Conservation (phyloP, 2,113 vertebrate genomes). For the Empidonax traillii region DNA sequence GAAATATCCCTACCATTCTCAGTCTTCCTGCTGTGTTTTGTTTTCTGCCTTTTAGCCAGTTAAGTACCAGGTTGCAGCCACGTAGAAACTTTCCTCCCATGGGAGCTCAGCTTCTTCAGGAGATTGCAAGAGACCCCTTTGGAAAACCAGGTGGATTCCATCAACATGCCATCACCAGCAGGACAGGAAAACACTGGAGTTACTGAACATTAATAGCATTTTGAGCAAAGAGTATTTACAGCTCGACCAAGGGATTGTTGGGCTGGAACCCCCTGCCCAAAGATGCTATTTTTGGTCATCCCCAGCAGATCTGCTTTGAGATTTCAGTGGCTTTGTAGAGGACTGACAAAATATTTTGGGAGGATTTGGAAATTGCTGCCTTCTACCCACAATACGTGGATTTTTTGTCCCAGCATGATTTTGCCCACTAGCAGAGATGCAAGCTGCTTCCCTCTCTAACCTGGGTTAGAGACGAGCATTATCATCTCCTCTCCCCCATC, state of each 20-base stretch:
- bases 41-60: neutral
- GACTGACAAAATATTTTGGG: neutral
- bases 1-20: neutral
- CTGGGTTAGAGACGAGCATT: neutral
- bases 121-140: neutral
- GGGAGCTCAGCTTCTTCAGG: neutral
- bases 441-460: rapidly evolving
- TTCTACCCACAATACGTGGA: neutral
- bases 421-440: neutral
- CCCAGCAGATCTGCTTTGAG: neutral
- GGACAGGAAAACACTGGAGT: neutral
- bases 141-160: neutral
- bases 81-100: neutral
- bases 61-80: rapidly evolving
- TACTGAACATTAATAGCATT: neutral
- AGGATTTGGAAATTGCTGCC: neutral
- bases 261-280: neutral
- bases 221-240: neutral
- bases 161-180: neutral
- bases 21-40: neutral
- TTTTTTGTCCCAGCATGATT: rapidly evolving
- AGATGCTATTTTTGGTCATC: neutral
- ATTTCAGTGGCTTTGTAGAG: neutral
- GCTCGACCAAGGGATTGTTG: rapidly evolving
- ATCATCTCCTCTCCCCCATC: neutral